phyloP scores from a whole-genome alignment of 1,140 invertebrate species.

The Cherax destructor region DNA sequence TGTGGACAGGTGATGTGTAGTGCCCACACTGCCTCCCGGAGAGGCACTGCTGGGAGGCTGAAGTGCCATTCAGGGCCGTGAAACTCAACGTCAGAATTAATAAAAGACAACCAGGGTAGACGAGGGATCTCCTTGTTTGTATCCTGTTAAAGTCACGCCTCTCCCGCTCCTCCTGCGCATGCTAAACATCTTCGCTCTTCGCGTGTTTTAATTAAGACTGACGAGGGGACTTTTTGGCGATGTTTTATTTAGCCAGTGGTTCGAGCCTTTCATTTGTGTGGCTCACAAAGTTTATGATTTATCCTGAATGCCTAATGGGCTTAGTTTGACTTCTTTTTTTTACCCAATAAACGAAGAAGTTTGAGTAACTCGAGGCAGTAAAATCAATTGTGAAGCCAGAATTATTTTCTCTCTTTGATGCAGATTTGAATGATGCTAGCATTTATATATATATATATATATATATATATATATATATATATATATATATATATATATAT shows the following conservation, averaged over 20 bases:
- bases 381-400: background rate
- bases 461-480: too few species aligned
- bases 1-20: too few species aligned
- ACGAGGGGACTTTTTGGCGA: background rate
- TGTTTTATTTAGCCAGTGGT: background rate
- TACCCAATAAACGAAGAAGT: background rate
- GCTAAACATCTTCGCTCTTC: background rate
- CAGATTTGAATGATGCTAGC: too few species aligned
- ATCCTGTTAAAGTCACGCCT: background rate
- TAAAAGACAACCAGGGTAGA: background rate
- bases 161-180: background rate
- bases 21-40: too few species aligned
- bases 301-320: slow-evolving; percentile 2
- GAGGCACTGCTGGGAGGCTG: background rate
- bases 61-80: background rate
- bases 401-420: background rate
- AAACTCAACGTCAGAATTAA: background rate
- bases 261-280: background rate
- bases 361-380: slow-evolving; percentile 4
- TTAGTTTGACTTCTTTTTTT: background rate
- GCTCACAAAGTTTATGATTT: slow-evolving; percentile 4
- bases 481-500: too few species aligned
- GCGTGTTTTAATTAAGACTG: slow-evolving; percentile 2
- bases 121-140: background rate
- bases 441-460: too few species aligned